Base-by-base conservation (phyloP, 2,113 vertebrate genomes). In the Poeciliopsis retropinna region DNA sequence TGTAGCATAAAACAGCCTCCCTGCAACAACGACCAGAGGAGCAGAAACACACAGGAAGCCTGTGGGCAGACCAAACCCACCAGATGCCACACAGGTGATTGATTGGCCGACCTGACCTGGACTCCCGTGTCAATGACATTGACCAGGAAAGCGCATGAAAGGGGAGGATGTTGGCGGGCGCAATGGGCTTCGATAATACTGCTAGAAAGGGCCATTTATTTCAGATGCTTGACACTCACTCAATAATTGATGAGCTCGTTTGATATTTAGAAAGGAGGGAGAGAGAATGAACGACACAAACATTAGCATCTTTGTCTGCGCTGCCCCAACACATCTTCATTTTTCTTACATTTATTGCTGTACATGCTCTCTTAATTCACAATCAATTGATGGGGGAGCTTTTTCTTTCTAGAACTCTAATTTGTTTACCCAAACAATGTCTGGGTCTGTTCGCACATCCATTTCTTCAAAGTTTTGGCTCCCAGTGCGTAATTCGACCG, bases 71-170 rank as follows among this genome's bases (percentile, higher is more conserved):
- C 76, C 81, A 85, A 79, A 75, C 85, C 80, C 85, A 88, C 86
- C 87, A 92, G 91, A 92, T 91, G 90, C 85, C 92, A 91, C 47
- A 5, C 71, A 44, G 83, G 79, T 80, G 83, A 92, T 93, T 91
- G 90, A 93, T 92, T 90, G 90, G 85, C 72, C 85, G 84, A 81
- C 88, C 86, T 83, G 87, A 86, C 82, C 85, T 15, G 60, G 68
- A 76, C 75, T 80, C 71, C 72, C 34, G 73, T 76, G 64, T 91
- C 90, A 89, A 91, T 89, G 80, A 87, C 64, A 86, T 81, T 76
- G 87, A 71, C 80, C 86, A 88, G 88, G 82, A 91, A 92, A 89
- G 86, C 85, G 75, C 87, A 91, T 92, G 88, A 92, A 92, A 89
- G 82, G 77, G 31, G 29, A 80, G 72, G 73, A 31, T 54, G 64